Evolutionary conservation across 2,797 vertebrate species (phyloP), one percentile per base, ranked within the genome.

Genomic region (Sebastes aleutianus): DNA sequence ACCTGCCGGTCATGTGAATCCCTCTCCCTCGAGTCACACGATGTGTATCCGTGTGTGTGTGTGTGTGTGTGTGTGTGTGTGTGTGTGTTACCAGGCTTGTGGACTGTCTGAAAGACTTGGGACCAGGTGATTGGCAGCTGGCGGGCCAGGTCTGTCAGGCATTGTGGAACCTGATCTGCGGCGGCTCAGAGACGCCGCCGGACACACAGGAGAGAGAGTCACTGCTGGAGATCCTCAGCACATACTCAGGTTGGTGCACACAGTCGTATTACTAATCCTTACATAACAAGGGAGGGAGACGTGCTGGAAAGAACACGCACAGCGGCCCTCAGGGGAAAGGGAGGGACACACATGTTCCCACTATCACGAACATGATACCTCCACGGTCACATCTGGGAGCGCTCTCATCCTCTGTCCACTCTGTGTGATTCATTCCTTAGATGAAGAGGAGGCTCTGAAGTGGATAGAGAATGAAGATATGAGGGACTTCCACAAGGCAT

Each of bases 71-170:
- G 76, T 83, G 74, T 86, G 79, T 85, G 69, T 87, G 63, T 76
- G 59, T 88, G 68, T 80, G 43, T 77, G 80, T 36, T 47, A 22
- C 29, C 77, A 99, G 99, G 93, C 93, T 99, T 66, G 89, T 97
- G 80, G 97, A 98, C 82, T 99, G 98, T 88, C 94, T 99, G 82
- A 95, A 86, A 90, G 97, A 98, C 92, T 97, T 99, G 3, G 98
- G 97, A 56, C 95, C 96, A 0, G 93, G 90, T 67, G 98, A 99
- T 81, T 99, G 98, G 98, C 97, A 98, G 93, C 92, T 99, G 90
- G 97, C 97, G 6, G 95, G 96, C 61, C 94, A 98, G 91, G 91
- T 97, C 69, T 99, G 98, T 94, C 98, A 98, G 95, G 97, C 97
- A 1, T 80, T 99, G 83, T 99, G 98, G 97, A 99, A 99, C 94